A percentile compares a stretch with the other conserved stretches of the same genome.
Evolutionary conservation across 2,113 vertebrate species (phyloP).

Genomic region (Riparia riparia): DNA sequence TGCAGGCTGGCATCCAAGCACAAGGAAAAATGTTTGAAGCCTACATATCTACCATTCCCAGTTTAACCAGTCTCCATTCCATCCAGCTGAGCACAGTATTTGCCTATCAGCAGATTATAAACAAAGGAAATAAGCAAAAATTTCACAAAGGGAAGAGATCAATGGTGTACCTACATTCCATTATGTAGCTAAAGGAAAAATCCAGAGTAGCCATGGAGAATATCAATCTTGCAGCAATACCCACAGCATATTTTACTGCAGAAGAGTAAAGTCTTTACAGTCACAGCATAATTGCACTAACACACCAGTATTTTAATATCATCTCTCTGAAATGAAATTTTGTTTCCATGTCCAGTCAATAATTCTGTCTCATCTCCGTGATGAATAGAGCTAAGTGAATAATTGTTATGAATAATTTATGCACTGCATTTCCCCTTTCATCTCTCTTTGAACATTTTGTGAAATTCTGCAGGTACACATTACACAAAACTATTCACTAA

Average conservation of each 20-base stretch:
- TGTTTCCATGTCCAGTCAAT: conserved; percentile 67
- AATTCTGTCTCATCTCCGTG: conserved; percentile 61
- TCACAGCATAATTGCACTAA: conserved; percentile 49
- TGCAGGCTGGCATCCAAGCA: background rate
- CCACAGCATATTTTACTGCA: conserved; percentile 37
- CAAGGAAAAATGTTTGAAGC: background rate
- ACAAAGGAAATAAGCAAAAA: background rate
- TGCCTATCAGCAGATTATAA: background rate
- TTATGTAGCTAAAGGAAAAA: conserved; percentile 14
- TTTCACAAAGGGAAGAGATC: conserved; percentile 5
- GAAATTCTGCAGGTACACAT: background rate
- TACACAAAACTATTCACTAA: background rate
- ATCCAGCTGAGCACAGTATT: background rate
- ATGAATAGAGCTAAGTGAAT: conserved; percentile 52
- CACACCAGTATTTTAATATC: conserved; percentile 8
- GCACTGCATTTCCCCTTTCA: conserved; percentile 54
- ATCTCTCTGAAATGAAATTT: conserved; percentile 56
- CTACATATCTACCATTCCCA: background rate
- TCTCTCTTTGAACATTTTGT: conserved; percentile 10
- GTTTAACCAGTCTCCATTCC: background rate
- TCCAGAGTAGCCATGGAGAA: background rate
- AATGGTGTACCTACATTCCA: conserved; percentile 7
- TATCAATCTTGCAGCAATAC: conserved; percentile 44
- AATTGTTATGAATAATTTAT: conserved; percentile 67
- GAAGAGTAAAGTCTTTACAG: conserved; percentile 46